phyloP scores from a whole-genome alignment of 2,113 vertebrate species.

The Chlorodrepanis virens region DNA sequence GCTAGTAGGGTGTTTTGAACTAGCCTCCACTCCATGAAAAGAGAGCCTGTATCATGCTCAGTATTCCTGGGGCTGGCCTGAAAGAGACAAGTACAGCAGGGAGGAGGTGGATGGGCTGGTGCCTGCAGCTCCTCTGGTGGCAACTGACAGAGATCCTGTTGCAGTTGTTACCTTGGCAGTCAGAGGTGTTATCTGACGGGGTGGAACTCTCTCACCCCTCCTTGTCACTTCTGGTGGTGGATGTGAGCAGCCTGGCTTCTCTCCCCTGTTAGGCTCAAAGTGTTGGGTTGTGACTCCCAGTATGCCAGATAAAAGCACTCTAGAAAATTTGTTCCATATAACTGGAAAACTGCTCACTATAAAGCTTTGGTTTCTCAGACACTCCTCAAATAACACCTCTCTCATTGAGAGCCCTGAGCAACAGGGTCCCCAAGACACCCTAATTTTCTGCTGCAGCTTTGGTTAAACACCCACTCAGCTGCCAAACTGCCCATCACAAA shows the following conservation, averaged over 20 bases:
- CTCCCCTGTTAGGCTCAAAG: not conserved
- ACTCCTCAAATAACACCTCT: not conserved
- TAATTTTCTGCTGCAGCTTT: not conserved
- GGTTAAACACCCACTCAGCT: not conserved
- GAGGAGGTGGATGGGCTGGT: not conserved
- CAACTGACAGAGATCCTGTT: not conserved
- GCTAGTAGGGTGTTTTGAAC: not conserved
- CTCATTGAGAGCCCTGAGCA: not conserved
- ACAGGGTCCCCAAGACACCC: not conserved
- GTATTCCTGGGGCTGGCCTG: not conserved
- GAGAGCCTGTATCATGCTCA: not conserved
- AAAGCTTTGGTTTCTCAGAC: not conserved
- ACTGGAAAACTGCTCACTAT: not conserved
- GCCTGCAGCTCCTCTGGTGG: not conserved
- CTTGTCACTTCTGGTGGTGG: not conserved
- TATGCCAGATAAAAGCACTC: not conserved
- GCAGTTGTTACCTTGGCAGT: not conserved
- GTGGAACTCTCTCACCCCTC: not conserved
- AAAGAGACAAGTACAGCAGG: accelerated
- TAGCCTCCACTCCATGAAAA: not conserved
- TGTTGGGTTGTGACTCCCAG: not conserved
- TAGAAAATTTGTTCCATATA: not conserved
- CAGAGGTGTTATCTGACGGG: not conserved
- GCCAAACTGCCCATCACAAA: not conserved
- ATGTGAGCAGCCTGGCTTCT: not conserved